Evolutionary conservation across 2,113 vertebrate genomes (phyloP).

Genomic region (Xiphorhynchus elegans): DNA sequence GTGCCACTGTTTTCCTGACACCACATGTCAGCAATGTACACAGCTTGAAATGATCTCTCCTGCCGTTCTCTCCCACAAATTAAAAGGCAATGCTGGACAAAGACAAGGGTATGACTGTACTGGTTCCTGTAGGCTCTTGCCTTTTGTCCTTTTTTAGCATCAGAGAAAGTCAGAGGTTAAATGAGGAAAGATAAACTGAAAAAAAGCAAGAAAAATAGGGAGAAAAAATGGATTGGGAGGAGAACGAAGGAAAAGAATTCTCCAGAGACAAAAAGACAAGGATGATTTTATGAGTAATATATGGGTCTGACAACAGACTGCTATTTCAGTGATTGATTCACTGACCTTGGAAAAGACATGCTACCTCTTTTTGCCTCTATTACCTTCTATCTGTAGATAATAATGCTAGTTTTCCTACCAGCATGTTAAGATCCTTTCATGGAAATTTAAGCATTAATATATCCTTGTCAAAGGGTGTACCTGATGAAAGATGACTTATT

Average conservation of each 20-base stretch:
- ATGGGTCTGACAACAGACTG: not conserved
- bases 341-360: not conserved
- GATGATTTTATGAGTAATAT: not conserved
- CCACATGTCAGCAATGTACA: not conserved
- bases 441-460: not conserved
- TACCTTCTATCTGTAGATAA: not conserved
- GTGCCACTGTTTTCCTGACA: not conserved
- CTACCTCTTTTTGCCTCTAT: not conserved
- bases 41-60: not conserved
- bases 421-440: not conserved
- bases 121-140: not conserved
- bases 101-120: not conserved
- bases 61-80: not conserved
- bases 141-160: not conserved
- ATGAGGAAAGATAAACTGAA: not conserved
- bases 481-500: not conserved
- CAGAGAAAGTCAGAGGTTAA: conserved; percentile 18
- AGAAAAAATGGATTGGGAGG: not conserved
- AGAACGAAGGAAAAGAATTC: not conserved
- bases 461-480: not conserved
- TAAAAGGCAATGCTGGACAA: conserved; percentile 28
- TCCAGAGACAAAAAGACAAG: not conserved
- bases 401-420: not conserved
- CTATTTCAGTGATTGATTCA: not conserved
- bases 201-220: not conserved